Percentiles rank a stretch among this genome's conserved stretches.
phyloP scores from a whole-genome alignment of 2,113 vertebrate species.

The Furnarius figulus region DNA sequence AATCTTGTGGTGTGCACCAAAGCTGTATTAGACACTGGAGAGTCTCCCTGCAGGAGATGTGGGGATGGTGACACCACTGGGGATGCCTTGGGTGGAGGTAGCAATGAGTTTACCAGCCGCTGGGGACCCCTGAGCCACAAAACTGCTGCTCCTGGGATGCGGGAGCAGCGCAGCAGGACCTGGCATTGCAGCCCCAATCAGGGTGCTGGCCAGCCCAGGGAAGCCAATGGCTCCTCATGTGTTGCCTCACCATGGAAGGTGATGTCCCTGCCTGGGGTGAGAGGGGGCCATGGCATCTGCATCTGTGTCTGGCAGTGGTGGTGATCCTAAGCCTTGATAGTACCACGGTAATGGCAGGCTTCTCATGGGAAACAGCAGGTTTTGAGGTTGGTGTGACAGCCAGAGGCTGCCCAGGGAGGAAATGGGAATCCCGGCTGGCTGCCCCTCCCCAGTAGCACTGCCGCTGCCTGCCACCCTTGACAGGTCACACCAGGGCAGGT shows the following conservation, averaged over 20 bases:
- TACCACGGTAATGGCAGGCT: fast-evolving
- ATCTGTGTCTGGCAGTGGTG: neutral
- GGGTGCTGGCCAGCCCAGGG: neutral
- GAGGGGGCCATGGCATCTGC: neutral
- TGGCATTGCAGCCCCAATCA: fast-evolving
- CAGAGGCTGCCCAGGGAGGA: neutral
- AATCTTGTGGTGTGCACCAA: fast-evolving
- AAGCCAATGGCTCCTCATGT: neutral
- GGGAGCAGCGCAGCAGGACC: neutral
- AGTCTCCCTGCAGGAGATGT: neutral
- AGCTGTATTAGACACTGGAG: fast-evolving
- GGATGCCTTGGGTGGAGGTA: neutral
- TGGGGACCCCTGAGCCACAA: fast-evolving
- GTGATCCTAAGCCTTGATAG: neutral
- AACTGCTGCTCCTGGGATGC: neutral
- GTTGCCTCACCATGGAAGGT: fast-evolving
- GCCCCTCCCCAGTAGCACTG: fast-evolving
- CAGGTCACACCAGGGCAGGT: neutral
- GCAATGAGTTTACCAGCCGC: fast-evolving
- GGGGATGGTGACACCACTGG: fast-evolving
- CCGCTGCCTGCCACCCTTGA: neutral
- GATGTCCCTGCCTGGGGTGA: neutral
- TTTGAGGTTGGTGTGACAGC: neutral
- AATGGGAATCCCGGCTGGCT: neutral
- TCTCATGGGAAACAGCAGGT: neutral